Evolutionary conservation across 2,113 vertebrate species (phyloP), one percentile per base, ranked within the genome.

Genomic region (Athene noctua): DNA sequence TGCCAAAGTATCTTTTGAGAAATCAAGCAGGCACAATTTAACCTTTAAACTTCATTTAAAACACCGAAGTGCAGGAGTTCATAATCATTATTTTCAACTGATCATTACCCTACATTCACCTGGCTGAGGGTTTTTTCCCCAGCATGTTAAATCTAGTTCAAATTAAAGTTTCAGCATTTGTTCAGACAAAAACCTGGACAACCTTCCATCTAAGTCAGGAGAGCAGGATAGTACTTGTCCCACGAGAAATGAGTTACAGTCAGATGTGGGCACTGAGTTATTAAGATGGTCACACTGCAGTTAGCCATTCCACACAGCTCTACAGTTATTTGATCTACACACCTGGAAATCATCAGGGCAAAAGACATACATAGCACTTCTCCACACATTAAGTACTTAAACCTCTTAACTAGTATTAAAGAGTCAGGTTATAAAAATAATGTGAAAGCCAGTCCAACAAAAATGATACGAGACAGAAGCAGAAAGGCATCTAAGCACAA

Each of bases 371-470:
- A n/a, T 5, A 52, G 75, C 49, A 94, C 80, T 81, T 59, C 75
- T 90, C 61, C 73, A 55, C 92, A 92, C 68, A n/a, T 58, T 95
- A 91, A 96, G 86, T n/a, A 79, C 82, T 96, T 96, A 96, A 96
- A 92, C 91, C 94, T 96, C 93, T 96, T 96, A 90, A n/a, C 42
- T 36, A 75, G 79, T 75, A 95, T 94, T 96, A 95, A 67, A 90
- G 82, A 98, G 94, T 90, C 92, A 94, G 74, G 82, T 96, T 97
- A 91, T 81, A 83, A 86, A 97, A 95, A 92, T 74, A 92, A 96
- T 23, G 79, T 77, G 86, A 95, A 97, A 97, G 47, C 67, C 95
- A 95, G 54, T 88, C 74, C 80, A 81, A 72, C 5, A 96, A 77
- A 81, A 96, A 54, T 10, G 42, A 61, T 59, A 5, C 0, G 1